Conservation (phyloP, 1,140 invertebrate species). For the Lanistes nyassanus region DNA sequence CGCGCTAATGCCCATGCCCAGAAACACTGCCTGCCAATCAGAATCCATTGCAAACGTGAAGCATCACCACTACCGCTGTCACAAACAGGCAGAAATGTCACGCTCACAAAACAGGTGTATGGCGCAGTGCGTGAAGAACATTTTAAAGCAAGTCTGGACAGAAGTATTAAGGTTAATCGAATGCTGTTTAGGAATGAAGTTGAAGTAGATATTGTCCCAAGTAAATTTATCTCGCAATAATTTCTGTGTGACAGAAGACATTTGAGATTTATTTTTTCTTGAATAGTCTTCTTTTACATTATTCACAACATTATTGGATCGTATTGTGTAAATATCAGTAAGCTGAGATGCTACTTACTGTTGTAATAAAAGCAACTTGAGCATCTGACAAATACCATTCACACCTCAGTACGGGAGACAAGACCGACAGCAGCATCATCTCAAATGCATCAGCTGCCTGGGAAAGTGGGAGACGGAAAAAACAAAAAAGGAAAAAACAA, state of each 20-base stretch:
- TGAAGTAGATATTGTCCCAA: not conserved
- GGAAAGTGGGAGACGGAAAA: no score
- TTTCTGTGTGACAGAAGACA: no score
- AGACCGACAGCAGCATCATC: conserved; percentile 94
- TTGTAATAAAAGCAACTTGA: conserved; percentile 80
- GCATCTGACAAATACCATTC: conserved; percentile 90
- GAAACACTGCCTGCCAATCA: conserved; percentile 83
- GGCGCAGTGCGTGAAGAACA: no score
- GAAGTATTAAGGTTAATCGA: no score
- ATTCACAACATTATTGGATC: no score
- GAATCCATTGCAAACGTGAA: not conserved
- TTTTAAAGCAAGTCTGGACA: no score
- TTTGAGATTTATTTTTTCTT: no score
- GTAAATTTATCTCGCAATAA: no score
- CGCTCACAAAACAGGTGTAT: no score
- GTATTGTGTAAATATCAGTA: no score
- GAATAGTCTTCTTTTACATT: no score
- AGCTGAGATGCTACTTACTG: conserved; percentile 67
- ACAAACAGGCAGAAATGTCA: not conserved
- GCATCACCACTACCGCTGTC: not conserved
- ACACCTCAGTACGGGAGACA: conserved; percentile 91
- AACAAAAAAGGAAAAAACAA: no score
- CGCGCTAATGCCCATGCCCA: conserved; percentile 96
- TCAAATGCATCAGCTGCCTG: conserved; percentile 98
- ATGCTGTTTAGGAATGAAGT: not conserved